Percentiles rank a stretch among this genome's conserved stretches.
Conservation (phyloP, 2,888 invertebrate genomes). For the Argynnis bischoffii region DNA sequence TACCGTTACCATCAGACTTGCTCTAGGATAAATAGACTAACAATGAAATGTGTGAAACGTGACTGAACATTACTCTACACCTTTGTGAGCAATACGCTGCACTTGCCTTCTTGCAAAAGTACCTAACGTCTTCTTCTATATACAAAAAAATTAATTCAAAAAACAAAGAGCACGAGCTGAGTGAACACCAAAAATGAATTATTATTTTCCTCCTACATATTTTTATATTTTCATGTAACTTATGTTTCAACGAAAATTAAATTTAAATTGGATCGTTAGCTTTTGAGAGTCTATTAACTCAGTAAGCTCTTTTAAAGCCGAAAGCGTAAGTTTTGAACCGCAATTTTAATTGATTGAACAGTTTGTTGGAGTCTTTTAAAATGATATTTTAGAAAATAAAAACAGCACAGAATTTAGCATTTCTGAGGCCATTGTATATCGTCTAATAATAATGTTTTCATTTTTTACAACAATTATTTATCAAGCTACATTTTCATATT, state of each 20-base stretch:
- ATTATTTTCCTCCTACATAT: no score
- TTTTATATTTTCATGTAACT: slow-evolving; percentile 27
- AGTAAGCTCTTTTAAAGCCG: slow-evolving; percentile 48
- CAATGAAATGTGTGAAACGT: slow-evolving; percentile 38
- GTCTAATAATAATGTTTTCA: no score
- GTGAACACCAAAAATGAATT: no score
- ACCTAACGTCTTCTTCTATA: no score
- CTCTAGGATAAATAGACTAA: slow-evolving; percentile 34
- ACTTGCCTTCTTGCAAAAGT: slow-evolving; percentile 20
- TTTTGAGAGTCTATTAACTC: slow-evolving; percentile 43
- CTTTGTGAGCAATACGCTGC: slow-evolving; percentile 18
- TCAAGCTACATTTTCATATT: no score
- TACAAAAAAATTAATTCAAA: no score
- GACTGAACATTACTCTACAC: slow-evolving; percentile 28
- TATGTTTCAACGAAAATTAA: slow-evolving; percentile 41
- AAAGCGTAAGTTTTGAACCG: slow-evolving; percentile 28
- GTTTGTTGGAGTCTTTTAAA: background rate
- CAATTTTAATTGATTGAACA: slow-evolving; percentile 25
- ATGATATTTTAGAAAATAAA: background rate
- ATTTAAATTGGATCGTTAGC: slow-evolving; percentile 51
- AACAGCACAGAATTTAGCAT: background rate
- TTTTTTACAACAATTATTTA: no score
- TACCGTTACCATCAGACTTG: slow-evolving; percentile 33
- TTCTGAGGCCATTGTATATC: no score
- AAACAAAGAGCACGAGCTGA: no score